phyloP scores from a whole-genome alignment of 2,797 vertebrate species.

The Balearica regulorum region DNA sequence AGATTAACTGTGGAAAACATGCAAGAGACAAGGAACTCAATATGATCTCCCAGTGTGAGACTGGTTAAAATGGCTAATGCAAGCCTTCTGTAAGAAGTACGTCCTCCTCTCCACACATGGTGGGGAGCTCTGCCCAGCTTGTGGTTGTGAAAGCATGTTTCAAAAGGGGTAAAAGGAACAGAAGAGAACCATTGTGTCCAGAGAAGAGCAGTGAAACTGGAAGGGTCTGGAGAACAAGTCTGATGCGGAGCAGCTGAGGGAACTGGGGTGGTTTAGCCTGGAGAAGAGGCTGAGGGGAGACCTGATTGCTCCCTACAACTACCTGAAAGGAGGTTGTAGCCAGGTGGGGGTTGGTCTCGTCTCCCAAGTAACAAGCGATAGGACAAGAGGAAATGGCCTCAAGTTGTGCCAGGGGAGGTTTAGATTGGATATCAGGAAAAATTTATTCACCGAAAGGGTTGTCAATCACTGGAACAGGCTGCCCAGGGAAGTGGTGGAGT shows the following conservation, averaged over 20 bases:
- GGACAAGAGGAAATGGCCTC: accelerated
- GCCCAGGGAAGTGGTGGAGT: background rate
- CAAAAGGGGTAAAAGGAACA: background rate
- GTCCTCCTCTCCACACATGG: accelerated
- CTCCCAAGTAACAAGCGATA: accelerated
- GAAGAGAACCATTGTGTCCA: accelerated
- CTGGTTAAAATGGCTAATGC: background rate
- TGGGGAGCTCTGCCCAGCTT: background rate
- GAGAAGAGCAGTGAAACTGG: accelerated
- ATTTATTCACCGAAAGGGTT: background rate
- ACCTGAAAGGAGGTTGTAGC: background rate
- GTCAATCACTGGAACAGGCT: background rate
- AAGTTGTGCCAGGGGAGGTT: background rate
- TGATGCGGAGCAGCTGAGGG: accelerated
- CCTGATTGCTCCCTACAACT: accelerated
- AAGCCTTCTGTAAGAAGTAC: background rate
- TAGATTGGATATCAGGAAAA: background rate
- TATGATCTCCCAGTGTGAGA: background rate
- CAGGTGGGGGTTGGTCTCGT: accelerated
- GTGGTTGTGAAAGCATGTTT: background rate
- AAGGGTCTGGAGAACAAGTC: background rate
- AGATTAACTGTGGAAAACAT: background rate
- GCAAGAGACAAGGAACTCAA: background rate
- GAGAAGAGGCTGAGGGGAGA: background rate
- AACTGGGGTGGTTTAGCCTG: background rate